Evolutionary conservation across 2,113 vertebrate genomes (phyloP).

Genomic region (Hassar affinis): DNA sequence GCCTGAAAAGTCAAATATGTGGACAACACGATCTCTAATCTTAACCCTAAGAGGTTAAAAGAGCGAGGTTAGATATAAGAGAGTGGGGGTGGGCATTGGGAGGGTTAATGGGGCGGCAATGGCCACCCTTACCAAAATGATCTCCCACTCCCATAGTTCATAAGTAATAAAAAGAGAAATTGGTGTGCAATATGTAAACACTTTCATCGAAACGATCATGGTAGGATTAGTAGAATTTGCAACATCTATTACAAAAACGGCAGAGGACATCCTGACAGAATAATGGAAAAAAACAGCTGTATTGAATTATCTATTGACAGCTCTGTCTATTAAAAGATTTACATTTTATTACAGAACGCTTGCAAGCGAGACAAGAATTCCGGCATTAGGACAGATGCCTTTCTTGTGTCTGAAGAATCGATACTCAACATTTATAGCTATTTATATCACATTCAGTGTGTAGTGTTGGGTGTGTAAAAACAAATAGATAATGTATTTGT

Average conservation of each 20-base stretch:
- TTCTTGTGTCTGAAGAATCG: background rate
- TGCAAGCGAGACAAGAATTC: background rate
- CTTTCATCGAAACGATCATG: background rate
- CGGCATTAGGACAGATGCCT: background rate
- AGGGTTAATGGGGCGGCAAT: no score
- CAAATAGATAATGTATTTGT: slow-evolving; percentile 22
- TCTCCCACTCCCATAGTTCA: background rate
- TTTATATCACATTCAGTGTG: background rate
- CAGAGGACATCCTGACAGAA: background rate
- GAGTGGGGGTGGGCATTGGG: background rate
- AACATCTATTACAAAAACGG: background rate
- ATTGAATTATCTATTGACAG: no score
- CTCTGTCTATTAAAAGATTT: background rate
- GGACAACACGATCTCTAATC: background rate
- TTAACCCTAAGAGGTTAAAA: background rate
- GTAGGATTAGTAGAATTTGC: background rate
- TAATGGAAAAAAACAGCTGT: background rate
- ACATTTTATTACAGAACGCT: background rate
- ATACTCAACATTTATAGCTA: background rate
- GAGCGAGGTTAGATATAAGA: background rate
- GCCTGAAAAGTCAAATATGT: background rate
- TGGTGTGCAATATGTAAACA: background rate
- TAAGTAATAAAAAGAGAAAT: background rate
- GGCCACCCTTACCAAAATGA: background rate
- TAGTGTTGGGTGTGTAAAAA: background rate